Conservation (phyloP, 2,797 vertebrate genomes). For the Astyanax mexicanus region DNA sequence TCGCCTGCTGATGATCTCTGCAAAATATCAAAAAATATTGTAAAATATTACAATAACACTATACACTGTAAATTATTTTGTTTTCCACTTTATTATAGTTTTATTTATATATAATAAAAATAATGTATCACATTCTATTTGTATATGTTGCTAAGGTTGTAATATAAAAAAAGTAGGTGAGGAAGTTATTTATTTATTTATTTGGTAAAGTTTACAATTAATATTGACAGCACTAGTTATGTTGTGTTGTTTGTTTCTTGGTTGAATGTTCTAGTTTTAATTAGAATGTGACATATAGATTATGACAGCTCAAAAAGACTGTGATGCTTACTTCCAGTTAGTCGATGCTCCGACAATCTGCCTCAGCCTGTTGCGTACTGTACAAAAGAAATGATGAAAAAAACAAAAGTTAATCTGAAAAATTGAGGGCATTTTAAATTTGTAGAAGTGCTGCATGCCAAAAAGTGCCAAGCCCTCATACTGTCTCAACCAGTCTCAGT, state of each 20-base stretch:
- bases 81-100: no score
- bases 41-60: no score
- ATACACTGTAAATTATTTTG: no score
- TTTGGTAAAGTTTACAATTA: no score
- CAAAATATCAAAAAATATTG: background rate
- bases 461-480: background rate
- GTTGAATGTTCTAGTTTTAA: background rate
- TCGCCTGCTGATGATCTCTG: slow-evolving; percentile 92
- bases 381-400: slow-evolving; percentile 66
- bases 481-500: slow-evolving; percentile 5
- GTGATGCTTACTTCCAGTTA: slow-evolving; percentile 89
- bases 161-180: no score
- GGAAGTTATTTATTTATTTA: no score
- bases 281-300: background rate
- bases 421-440: background rate
- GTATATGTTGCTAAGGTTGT: no score
- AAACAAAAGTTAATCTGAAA: background rate
- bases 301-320: background rate
- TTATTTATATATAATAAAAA: no score
- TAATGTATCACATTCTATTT: no score
- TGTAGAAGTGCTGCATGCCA: background rate
- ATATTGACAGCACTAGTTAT: no score
- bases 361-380: slow-evolving; percentile 90
- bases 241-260: no score
- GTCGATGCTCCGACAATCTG: slow-evolving; percentile 92